Base-by-base conservation (phyloP, 1,140 invertebrate genomes). In the Pararge aegeria region DNA sequence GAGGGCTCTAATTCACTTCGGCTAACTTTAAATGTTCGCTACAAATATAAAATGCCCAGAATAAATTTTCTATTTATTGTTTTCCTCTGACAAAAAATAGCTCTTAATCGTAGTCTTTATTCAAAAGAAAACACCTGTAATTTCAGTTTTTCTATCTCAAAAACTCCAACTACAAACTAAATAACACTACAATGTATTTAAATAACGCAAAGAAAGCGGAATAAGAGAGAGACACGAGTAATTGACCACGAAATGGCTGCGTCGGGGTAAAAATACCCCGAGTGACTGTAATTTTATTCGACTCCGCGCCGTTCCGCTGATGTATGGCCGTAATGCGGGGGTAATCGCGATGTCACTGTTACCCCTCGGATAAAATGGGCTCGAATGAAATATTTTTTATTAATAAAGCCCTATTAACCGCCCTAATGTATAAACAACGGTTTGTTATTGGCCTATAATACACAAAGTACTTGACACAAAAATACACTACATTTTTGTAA, bases 231-330 rank as follows among this genome's bases (percentile, higher is more conserved):
- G 30, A 55, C 44, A 29, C 30, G 44, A 37, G 52, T 55, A 61
- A 61, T 61, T 61, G 52, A 30, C 52, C 42, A 55, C 58, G 19
- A 15, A 55, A 55, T 48, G 34, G 58, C 55, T 50, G 29, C 44
- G 30, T 29, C 34, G 34, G 30, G 55, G 34, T 57, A 57, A 59
- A 61, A 50, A 55, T 38, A 49, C 3, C 18, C 52, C 50, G 18
- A 15, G 19, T 13, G 55, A 30, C 42, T 44, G 52, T 42, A 50
- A 55, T 55, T 61, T 61, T 55, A 55, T 61, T 50, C 44, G 52
- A 61, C 10, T 48, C 44, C 40, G 16, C 20, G 51, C 24, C 51
- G 20, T 40, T 30, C 21, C 21, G 34, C 16, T 30, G 52, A 61
- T 61, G 29, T 55, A 61, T 54, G 51, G 9, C 9, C 24, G 24